Evolutionary conservation across 2,113 vertebrate genomes (phyloP).

Genomic region (Lagopus muta): DNA sequence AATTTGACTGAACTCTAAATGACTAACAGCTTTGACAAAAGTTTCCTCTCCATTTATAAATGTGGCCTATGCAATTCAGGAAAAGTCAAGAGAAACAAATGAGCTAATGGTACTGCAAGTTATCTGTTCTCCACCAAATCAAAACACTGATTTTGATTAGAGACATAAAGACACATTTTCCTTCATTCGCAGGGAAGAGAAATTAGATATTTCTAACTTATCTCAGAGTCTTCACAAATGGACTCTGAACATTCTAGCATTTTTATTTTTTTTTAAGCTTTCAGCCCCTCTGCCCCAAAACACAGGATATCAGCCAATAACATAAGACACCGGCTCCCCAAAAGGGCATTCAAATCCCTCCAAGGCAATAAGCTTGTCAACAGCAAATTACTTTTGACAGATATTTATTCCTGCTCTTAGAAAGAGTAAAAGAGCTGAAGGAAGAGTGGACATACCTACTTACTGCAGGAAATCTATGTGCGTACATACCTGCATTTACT

Average conservation of each 20-base stretch:
- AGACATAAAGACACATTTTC: neutral
- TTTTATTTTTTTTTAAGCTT: neutral
- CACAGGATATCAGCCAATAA: conserved; percentile 11
- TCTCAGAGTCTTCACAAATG: neutral
- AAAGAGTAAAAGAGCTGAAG: neutral
- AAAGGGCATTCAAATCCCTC: conserved; percentile 48
- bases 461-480: neutral
- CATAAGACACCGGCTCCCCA: conserved; percentile 7
- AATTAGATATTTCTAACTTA: neutral
- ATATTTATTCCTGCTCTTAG: conserved; percentile 31
- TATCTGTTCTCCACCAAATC: neutral
- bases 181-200: neutral
- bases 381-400: conserved; percentile 64
- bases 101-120: neutral
- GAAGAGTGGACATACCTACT: neutral
- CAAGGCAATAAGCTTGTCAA: conserved; percentile 31
- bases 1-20: conserved; percentile 6
- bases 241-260: neutral
- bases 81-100: neutral
- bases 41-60: neutral
- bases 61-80: rapidly evolving
- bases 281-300: neutral
- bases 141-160: neutral
- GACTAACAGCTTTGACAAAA: conserved; percentile 26
- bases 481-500: neutral